Percentiles rank a stretch among this genome's conserved stretches.
Evolutionary conservation across 1,140 invertebrate species (phyloP).

Genomic region (Drosophila parabipectinata): DNA sequence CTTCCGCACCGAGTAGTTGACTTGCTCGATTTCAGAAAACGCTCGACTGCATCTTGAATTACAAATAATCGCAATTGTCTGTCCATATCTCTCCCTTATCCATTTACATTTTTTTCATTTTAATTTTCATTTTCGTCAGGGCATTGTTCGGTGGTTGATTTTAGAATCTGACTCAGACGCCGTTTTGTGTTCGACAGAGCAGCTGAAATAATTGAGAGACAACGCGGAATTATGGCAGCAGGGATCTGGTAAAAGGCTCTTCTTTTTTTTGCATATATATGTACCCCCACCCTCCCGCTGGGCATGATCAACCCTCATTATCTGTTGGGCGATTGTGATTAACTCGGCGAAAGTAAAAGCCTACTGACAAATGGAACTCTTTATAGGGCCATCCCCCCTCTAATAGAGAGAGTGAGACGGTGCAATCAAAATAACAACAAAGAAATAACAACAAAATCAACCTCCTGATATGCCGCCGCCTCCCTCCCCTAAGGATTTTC

Average conservation of each 20-base stretch:
- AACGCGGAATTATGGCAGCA: conserved; percentile 68
- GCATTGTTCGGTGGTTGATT: conserved; percentile 36
- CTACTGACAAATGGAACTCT: conserved; percentile 62
- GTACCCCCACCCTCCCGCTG: conserved; percentile 9
- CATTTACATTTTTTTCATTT: conserved; percentile 2
- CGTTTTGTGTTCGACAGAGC: conserved; percentile 36
- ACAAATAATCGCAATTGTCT: conserved; percentile 83
- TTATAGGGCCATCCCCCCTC: conserved; percentile 4
- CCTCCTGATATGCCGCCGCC: conserved; percentile 30
- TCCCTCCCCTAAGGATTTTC: conserved; percentile 10
- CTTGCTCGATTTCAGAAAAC: conserved; percentile 69
- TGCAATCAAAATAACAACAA: conserved; percentile 41
- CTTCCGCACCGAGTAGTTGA: conserved; percentile 66
- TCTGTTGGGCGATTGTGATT: conserved; percentile 70
- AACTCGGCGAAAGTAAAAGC: conserved; percentile 75
- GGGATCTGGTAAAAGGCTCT: conserved; percentile 25
- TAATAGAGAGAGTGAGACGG: conserved; percentile 9
- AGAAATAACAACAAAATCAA: conserved; percentile 41
- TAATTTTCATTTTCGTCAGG: conserved; percentile 9
- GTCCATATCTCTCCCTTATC: conserved; percentile 12
- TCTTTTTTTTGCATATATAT: conserved; percentile 63
- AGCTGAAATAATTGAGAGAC: conserved; percentile 84
- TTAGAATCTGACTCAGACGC: conserved; percentile 11
- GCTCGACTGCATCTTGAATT: conserved; percentile 83
- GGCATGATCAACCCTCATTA: conserved; percentile 65